Evolutionary conservation across 2,888 invertebrate genomes (phyloP), one percentile per base, ranked within the genome.

Genomic region (Polyommatus iphigenia): DNA sequence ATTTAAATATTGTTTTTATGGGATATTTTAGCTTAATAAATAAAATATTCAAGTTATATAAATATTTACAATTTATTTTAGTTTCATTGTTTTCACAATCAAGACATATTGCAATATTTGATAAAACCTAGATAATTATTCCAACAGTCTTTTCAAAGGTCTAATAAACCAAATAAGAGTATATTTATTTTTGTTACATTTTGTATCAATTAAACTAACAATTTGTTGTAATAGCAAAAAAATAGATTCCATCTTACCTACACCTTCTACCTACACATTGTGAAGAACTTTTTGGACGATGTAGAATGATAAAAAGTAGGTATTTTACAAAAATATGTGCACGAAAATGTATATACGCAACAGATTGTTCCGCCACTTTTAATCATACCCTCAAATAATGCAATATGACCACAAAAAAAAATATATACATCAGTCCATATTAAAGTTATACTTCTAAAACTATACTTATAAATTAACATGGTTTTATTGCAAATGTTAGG

Each of bases 61-160:
- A 91, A 91, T 91, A 91, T 92, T 90, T 92, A 91, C 91, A 91
- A 79, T 90, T 90, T 91, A 90, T 85, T 90, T 87, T 82, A 85
- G 81, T 82, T 85, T 84, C 85, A 85, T 84, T 83, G 85, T 79
- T 78, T 67, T 80, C 81, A 85, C 85, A 85, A 83, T 83, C 85
- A 59, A 79, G 80, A 79, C 81, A 79, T 80, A 81, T 80, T 83
- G 82, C 83, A 80, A 83, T 80, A 82, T 81, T 82, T 82, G 81
- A 82, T 81, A 78, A 10, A 71, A 77, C 77, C 62, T 71, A 76
- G 79, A 76, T 7, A n/a, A 15, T 18, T 59, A 72, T 62, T 81
- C 80, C 80, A 81, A 54, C 73, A 73, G 72, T 73, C 75, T 75
- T 54, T 73, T 73, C 10, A 73, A 50, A 50, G 29, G 67, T 20